Evolutionary conservation across 2,797 vertebrate genomes (phyloP).

Genomic region (Babyrousa celebensis): DNA sequence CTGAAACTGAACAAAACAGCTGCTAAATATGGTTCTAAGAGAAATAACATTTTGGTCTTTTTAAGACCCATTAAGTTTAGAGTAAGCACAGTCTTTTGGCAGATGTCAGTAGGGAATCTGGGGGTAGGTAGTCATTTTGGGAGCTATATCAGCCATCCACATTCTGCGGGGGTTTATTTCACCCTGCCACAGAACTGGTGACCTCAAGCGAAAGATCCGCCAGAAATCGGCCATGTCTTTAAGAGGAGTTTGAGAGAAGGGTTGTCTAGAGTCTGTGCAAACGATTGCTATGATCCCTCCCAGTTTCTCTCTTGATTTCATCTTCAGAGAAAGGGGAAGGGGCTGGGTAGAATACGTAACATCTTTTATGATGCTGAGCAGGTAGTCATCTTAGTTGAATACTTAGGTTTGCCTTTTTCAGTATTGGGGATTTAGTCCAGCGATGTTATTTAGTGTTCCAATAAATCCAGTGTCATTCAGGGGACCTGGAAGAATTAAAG

Average conservation of each 20-base stretch:
- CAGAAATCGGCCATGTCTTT: not conserved
- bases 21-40: constrained; percentile 81
- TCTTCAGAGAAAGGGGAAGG: not conserved
- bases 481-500: constrained; percentile 24
- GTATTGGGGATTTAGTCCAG: constrained; percentile 35
- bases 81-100: constrained; percentile 63
- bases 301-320: not conserved
- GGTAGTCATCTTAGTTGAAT: not conserved
- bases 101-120: constrained; percentile 65
- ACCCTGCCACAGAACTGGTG: not conserved
- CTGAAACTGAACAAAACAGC: constrained; percentile 76
- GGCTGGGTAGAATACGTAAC: not conserved
- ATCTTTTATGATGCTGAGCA: not conserved
- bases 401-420: not conserved
- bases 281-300: not conserved
- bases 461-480: constrained; percentile 37
- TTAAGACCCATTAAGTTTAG: constrained; percentile 69
- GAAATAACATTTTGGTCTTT: constrained; percentile 83
- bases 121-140: not conserved
- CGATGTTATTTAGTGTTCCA: constrained; percentile 59
- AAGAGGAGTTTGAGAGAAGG: not conserved
- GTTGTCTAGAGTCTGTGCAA: not conserved
- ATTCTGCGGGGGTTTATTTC: not conserved
- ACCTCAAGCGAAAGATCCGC: not conserved
- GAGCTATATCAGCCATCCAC: not conserved